These are phyloP conservation scores for Nanorana parkeri DNA, from an alignment of 2,113 vertebrate species.

Conservation along the genomic window DNA sequence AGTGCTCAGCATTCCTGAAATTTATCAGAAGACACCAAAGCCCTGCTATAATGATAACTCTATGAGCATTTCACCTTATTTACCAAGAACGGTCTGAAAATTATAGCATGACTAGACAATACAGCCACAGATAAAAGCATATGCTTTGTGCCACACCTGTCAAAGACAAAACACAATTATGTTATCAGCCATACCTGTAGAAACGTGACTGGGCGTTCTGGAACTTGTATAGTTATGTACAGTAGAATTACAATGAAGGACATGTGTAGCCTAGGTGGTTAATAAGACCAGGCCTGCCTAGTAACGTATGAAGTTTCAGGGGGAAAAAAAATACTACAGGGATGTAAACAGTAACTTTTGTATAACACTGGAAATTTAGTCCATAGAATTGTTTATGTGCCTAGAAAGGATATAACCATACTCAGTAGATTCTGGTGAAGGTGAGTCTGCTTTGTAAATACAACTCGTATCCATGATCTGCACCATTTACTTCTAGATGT, in stretches of 20 bases:
- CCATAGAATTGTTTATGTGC: too few relatives aligned
- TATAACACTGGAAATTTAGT: too few relatives aligned
- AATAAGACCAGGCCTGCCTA: conserved; percentile 35
- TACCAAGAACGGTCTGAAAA: background rate
- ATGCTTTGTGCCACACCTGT: conserved; percentile 28
- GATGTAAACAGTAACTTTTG: background rate
- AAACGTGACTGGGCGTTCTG: conserved; percentile 28
- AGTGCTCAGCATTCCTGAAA: conserved; percentile 14
- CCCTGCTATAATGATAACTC: background rate
- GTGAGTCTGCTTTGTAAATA: too few relatives aligned
- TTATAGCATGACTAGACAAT: conserved; percentile 23
- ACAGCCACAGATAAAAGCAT: conserved; percentile 7
- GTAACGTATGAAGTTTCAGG: background rate
- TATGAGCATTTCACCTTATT: conserved; percentile 15
- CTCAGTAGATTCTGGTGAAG: too few relatives aligned
- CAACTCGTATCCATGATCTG: too few relatives aligned
- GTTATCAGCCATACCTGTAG: conserved; percentile 18
- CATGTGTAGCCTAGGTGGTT: conserved; percentile 20
- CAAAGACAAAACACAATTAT: conserved; percentile 43
- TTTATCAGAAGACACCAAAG: background rate
- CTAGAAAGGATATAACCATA: too few relatives aligned
- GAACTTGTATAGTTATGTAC: conserved; percentile 5
- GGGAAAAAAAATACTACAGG: background rate
- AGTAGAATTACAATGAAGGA: conserved; percentile 14
- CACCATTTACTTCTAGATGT: too few relatives aligned